Percentiles rank a stretch among this genome's conserved stretches.
These are phyloP conservation scores for Echiichthys vipera DNA, from an alignment of 2,797 vertebrate genomes.

Conservation along the genomic window DNA sequence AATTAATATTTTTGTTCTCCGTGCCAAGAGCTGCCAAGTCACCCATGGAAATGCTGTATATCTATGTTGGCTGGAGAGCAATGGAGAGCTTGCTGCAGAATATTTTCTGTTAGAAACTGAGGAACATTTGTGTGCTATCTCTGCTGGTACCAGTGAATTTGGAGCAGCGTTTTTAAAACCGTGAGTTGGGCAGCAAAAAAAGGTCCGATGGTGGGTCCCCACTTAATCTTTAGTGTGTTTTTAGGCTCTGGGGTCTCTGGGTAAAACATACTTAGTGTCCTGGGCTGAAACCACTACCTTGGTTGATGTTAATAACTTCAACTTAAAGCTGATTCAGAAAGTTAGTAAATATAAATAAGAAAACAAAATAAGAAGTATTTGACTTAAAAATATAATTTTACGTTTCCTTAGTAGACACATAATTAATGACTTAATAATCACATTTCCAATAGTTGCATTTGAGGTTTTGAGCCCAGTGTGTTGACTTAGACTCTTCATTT, in stretches of 20 bases:
- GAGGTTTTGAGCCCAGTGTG: constrained; percentile 10
- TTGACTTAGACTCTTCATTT: not conserved
- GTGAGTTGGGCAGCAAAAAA: constrained; percentile 2
- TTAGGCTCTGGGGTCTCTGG: too few relatives aligned
- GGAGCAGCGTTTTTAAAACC: not conserved
- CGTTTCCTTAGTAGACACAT: not conserved
- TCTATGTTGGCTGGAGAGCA: constrained; percentile 38
- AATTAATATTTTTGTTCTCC: constrained; percentile 13
- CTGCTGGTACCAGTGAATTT: not conserved
- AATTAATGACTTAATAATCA: constrained; percentile 2
- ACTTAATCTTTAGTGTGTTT: not conserved
- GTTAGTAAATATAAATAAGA: not conserved
- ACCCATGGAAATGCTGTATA: constrained; percentile 31
- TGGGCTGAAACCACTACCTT: not conserved
- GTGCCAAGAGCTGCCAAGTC: constrained; percentile 24
- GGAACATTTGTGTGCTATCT: constrained; percentile 5
- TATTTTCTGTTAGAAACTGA: not conserved
- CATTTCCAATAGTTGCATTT: constrained; percentile 2
- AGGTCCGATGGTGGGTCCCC: not conserved
- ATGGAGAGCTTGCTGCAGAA: not conserved
- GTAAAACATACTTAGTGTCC: too few relatives aligned
- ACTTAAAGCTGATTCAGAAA: constrained; percentile 4
- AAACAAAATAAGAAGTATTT: too few relatives aligned
- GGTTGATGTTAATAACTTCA: not conserved
- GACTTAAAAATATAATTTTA: constrained; percentile 28